phyloP scores from a whole-genome alignment of 37 sponge, comb jelly and placozoan species.

The Halichondria panicea region DNA sequence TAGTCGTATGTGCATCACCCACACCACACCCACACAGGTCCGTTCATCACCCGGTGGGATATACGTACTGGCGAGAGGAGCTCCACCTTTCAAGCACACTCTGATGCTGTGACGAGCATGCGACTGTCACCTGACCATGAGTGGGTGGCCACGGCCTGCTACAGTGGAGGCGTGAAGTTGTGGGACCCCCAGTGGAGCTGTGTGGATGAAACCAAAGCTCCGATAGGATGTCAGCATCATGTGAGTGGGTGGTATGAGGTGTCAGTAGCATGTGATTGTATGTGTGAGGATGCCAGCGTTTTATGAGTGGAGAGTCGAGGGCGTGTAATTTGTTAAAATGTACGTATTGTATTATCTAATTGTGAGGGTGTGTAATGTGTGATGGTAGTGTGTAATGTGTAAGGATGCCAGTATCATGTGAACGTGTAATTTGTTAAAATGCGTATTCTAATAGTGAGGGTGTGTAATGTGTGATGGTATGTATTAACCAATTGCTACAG shows the following conservation, averaged over 20 bases:
- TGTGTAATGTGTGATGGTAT: background rate
- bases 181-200: conserved; percentile 46
- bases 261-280: too few species aligned
- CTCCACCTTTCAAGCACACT: conserved; percentile 59
- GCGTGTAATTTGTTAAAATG: too few species aligned
- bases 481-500: conserved; percentile 14
- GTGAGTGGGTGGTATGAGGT: conserved; percentile 31
- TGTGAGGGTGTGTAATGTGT: too few species aligned
- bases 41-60: conserved; percentile 52
- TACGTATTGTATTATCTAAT: too few species aligned
- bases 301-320: too few species aligned
- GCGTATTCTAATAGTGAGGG: background rate
- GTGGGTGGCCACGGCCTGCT: conserved; percentile 44
- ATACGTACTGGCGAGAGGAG: background rate
- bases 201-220: conserved; percentile 14
- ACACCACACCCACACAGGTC: too few species aligned
- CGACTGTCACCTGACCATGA: conserved; percentile 29
- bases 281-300: too few species aligned
- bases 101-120: conserved; percentile 51
- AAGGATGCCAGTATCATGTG: too few species aligned
- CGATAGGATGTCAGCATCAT: conserved; percentile 45
- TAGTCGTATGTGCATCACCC: too few species aligned
- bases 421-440: background rate
- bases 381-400: too few species aligned
- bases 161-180: conserved; percentile 57